Base-by-base conservation (phyloP, 2,113 vertebrate species). In the Nanorana parkeri region DNA sequence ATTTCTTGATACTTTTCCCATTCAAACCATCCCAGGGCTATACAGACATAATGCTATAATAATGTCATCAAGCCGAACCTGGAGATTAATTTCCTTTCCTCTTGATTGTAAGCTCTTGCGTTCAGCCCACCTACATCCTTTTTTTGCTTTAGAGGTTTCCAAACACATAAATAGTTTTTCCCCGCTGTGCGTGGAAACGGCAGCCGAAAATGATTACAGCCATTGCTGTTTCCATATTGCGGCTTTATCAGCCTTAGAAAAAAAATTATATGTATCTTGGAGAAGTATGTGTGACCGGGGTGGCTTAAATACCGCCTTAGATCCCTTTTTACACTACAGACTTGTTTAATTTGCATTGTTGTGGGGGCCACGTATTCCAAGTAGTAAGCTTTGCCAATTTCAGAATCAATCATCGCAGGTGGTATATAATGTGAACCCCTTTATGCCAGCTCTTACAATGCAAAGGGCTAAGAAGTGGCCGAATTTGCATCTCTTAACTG, bases 381-480 rank as follows among this genome's bases (percentile, higher is more conserved):
- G n/a, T 21, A 20, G 28, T 47, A 60, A 17, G 28, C n/a, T 83
- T 83, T 67, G 28, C 23, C 63, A 60, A 24, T 58, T 73, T 82
- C 79, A 85, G 85, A 66, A 26, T 76, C 47, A 11, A 21, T 65
- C 85, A 80, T 80, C 0, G 8, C 71, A 66, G 86, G 84, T 81
- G 64, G 85, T 60, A 84, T 79, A 85, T 85, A 83, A 54, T 83
- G 56, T 69, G 77, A 32, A 52, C 80, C 71, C 23, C 66, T 54
- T 24, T 74, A n/a, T 0, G 0, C 29, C 83, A 23, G 79, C 80
- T 88, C 75, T 0, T 0, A 1, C 1, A 0, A 21, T 74, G 56
- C 68, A 58, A 63, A 17, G 28, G 51, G 26, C 64, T 41, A 32
- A 41, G 20, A 72, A 73, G 68, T 73, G 7, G 68, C 55, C 23